These are phyloP conservation scores for Felis chaus DNA, from an alignment of 2,113 vertebrate species.

Conservation along the genomic window DNA sequence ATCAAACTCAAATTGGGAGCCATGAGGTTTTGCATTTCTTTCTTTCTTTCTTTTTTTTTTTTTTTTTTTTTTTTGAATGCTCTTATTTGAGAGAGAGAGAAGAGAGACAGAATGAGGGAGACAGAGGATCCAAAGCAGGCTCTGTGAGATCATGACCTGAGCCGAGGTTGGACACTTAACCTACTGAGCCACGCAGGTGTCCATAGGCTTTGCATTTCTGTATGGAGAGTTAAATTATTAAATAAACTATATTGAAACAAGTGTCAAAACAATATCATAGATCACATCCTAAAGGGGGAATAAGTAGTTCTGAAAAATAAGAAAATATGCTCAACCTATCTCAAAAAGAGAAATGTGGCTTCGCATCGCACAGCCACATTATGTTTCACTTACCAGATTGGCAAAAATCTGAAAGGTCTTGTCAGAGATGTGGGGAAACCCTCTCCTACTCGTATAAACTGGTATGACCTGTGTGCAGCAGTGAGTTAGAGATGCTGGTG, in stretches of 20 bases:
- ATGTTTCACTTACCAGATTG: neutral
- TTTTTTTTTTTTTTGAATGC: too few species aligned
- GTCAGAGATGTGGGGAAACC: neutral
- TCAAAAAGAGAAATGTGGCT: neutral
- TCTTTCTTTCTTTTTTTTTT: too few species aligned
- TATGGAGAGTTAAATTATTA: neutral
- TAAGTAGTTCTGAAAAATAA: slow-evolving; percentile 17
- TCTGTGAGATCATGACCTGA: too few species aligned
- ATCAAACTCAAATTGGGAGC: neutral
- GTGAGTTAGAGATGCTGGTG: neutral
- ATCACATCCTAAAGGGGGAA: neutral
- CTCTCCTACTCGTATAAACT: neutral
- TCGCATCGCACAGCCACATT: neutral
- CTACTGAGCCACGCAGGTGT: too few species aligned
- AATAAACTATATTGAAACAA: neutral
- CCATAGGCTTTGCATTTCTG: neutral
- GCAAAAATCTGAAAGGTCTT: neutral
- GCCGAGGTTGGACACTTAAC: too few species aligned
- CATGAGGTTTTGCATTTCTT: neutral
- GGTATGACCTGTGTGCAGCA: neutral
- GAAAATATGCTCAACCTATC: neutral
- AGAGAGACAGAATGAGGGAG: too few species aligned
- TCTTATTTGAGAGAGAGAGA: too few species aligned
- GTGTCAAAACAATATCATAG: neutral
- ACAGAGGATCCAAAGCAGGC: too few species aligned